Evolutionary conservation across 2,113 vertebrate genomes (phyloP).

Genomic region (Chrysochloris asiatica): DNA sequence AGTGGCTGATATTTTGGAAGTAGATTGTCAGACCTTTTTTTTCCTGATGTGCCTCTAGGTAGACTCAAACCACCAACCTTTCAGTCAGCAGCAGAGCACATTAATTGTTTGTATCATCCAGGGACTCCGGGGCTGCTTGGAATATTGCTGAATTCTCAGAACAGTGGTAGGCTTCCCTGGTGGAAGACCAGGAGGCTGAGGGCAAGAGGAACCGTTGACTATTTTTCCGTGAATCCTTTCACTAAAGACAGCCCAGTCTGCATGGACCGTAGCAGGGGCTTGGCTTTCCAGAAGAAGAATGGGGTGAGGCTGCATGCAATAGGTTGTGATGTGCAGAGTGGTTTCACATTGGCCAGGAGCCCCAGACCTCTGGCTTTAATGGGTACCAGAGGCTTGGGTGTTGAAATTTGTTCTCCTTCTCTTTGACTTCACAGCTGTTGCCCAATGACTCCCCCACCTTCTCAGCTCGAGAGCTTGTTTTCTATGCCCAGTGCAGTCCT

Average conservation of each 20-base stretch:
- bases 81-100: not conserved
- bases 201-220: not conserved
- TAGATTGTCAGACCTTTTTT: not conserved
- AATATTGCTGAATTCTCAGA: not conserved
- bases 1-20: not conserved
- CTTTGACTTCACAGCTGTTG: constrained; percentile 19
- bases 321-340: not conserved
- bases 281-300: not conserved
- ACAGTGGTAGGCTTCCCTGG: accelerated
- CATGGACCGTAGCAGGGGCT: not conserved
- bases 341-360: constrained; percentile 9
- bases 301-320: accelerated
- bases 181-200: not conserved
- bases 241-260: not conserved
- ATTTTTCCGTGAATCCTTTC: not conserved
- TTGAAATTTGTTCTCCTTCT: constrained; percentile 48
- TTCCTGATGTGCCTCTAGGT: too few relatives aligned
- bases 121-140: not conserved
- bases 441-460: not conserved
- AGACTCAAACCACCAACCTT: not conserved
- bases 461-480: not conserved
- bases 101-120: too few relatives aligned
- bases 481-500: not conserved
- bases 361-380: not conserved
- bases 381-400: constrained; percentile 15